phyloP scores from a whole-genome alignment of 2,113 vertebrate genomes.

The Archocentrus centrarchus region DNA sequence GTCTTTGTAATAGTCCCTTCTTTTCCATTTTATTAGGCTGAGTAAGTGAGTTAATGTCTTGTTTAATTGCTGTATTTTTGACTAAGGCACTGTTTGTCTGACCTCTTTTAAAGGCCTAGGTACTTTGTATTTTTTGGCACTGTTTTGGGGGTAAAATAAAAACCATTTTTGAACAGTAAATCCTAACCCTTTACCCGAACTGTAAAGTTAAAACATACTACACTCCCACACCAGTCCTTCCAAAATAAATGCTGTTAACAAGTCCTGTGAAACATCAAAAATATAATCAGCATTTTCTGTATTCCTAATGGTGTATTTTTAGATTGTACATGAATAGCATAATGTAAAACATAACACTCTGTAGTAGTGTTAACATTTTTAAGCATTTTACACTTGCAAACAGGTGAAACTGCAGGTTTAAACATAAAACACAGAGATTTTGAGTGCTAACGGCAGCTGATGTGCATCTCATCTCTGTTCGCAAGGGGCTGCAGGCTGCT shows the following conservation, averaged over 20 bases:
- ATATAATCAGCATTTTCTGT: not conserved
- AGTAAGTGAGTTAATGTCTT: not conserved
- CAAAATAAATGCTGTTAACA: not conserved
- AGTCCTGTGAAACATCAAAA: not conserved
- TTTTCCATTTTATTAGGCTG: not conserved
- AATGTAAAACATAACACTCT: not conserved
- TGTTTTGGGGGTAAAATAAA: not conserved
- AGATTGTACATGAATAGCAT: not conserved
- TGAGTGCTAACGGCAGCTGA: constrained; percentile 34
- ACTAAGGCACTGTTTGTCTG: not conserved
- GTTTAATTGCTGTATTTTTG: not conserved
- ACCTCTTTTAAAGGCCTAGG: not conserved
- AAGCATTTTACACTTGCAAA: not conserved
- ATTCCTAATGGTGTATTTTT: not conserved
- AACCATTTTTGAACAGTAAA: not conserved
- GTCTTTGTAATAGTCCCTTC: not conserved
- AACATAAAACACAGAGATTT: not conserved
- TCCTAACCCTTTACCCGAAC: not conserved
- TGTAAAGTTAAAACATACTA: not conserved
- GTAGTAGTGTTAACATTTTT: not conserved
- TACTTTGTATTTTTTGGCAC: not conserved
- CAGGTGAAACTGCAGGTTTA: not conserved
- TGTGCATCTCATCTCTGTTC: constrained; percentile 36
- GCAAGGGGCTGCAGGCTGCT: constrained; percentile 44
- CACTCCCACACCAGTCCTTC: not conserved